Base-by-base conservation (phyloP, 2,113 vertebrate species). In the Heteronetta atricapilla region DNA sequence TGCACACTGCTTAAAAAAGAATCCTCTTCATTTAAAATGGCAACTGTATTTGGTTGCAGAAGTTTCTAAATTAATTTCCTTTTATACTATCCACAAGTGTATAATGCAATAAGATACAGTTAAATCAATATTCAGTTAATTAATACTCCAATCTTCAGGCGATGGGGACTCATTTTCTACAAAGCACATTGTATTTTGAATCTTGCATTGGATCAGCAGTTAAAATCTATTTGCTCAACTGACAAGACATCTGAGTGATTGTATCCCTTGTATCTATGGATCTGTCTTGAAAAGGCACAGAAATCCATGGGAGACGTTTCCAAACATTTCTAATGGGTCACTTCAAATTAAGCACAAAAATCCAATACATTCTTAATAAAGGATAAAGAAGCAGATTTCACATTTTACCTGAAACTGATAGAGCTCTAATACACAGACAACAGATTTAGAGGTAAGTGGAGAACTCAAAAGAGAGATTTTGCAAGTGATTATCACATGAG, bases 191-290 rank as follows among this genome's bases (percentile, higher is more conserved):
- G 66, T 89, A 72, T 93, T 92, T 96, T 96, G 86, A 69, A 95
- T 95, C 96, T 97, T 97, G 96, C 96, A 98, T 95, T 74, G 95
- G 82, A 85, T 83, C 96, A 97, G 96, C 95, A 86, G 20, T 58
- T 92, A 88, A 95, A 88, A 72, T 42, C 55, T 86, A 44, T n/a
- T 72, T 75, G 38, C 40, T 90, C n/a, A 85, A 46, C 25, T 85
- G 58, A 86, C 56, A 76, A 38, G 48, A 59, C 28, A 75, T 80
- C 18, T 3, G 7, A 74, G 23, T 22, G 52, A 86, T 79, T 80
- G 90, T 88, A 11, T 82, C 28, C 46, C 15, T 58, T 58, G 2
- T 38, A n/a, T 2, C 53, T 66, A 59, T 8, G 9, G 36, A 67
- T 46, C 28, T 73, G 53, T 75, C 9, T 75, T 84, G 77, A 93